Evolutionary conservation across 2,113 vertebrate species (phyloP), one percentile per base, ranked within the genome.

Genomic region (Toxotes jaculatrix): DNA sequence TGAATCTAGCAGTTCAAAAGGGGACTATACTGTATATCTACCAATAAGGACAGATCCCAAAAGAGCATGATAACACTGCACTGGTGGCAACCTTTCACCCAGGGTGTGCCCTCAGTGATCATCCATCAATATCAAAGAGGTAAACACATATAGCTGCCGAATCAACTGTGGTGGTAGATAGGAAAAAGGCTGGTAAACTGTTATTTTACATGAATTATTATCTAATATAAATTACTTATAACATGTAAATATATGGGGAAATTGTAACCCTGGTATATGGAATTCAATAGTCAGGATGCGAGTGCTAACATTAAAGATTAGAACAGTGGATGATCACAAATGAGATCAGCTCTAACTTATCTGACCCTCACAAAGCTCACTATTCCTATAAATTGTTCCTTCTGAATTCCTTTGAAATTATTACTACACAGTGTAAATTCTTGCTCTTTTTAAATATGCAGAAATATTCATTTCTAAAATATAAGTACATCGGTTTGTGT

Each of bases 1-100:
- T 57, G 23, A 43, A 60, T 71, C 47, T 69, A 72, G 6, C 4
- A 32, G 38, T 78, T 88, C 64, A 84, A 49, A 69, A 60, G 53
- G 51, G 7, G 17, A 31, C 31, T 73, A 38, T 55, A 57, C 27
- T 76, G 82, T 83, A 47, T 38, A 73, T 84, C 12, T 40, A 77
- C 49, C 59, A 87, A 76, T 70, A 71, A 45, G n/a, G 55, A 49
- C 75, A 76, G 63, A 73, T 69, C 76, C 43, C 79, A 19, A 32
- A 59, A 79, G 62, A 56, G 7, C 1, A n/a, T 5, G 61, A 77
- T 67, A 59, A 79, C 49, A 53, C 16, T 38, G 51, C 70, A 68
- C 68, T 56, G 45, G 21, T 75, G 67, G 79, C 57, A 4, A 61
- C 55, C 60, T 81, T 67, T 75, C 47, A 83, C 57, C 34, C 27